Percentiles rank a stretch among this genome's conserved stretches.
phyloP scores from a whole-genome alignment of 2,888 invertebrate species.

The Diarsia mendica region DNA sequence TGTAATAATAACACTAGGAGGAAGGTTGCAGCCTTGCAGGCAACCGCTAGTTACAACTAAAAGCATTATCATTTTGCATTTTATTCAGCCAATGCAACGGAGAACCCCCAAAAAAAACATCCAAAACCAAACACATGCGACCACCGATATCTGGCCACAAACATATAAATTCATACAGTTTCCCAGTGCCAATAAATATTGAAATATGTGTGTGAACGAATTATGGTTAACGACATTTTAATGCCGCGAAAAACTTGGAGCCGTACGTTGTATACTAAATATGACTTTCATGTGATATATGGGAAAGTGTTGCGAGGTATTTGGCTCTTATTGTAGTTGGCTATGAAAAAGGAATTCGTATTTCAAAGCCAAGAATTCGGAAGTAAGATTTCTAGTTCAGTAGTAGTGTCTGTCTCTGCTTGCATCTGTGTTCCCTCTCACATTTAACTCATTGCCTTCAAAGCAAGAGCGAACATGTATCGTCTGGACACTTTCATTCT shows the following conservation, averaged over 20 bases:
- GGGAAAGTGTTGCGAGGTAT: not conserved
- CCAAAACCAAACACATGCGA: slow-evolving; percentile 11
- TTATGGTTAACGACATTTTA: slow-evolving; percentile 54
- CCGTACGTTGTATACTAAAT: slow-evolving; percentile 21
- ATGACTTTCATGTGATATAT: slow-evolving; percentile 36
- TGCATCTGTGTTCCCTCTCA: too few relatives aligned
- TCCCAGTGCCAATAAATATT: slow-evolving; percentile 30
- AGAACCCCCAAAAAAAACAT: not conserved
- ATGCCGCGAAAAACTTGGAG: slow-evolving; percentile 36
- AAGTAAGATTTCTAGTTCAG: too few relatives aligned
- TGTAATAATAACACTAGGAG: too few relatives aligned
- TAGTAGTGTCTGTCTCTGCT: too few relatives aligned
- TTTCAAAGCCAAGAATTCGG: not conserved
- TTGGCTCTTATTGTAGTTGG: not conserved
- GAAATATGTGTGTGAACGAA: slow-evolving; percentile 20
- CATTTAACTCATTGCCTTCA: too few relatives aligned
- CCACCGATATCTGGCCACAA: not conserved
- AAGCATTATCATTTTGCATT: not conserved
- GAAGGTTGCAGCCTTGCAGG: too few relatives aligned
- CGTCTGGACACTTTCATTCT: too few relatives aligned
- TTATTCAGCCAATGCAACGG: not conserved
- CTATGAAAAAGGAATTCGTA: not conserved
- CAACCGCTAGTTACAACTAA: too few relatives aligned
- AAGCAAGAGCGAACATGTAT: too few relatives aligned
- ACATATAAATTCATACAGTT: slow-evolving; percentile 26